Evolutionary conservation across 1,140 invertebrate genomes (phyloP).

Genomic region (Rhynchophorus ferrugineus): DNA sequence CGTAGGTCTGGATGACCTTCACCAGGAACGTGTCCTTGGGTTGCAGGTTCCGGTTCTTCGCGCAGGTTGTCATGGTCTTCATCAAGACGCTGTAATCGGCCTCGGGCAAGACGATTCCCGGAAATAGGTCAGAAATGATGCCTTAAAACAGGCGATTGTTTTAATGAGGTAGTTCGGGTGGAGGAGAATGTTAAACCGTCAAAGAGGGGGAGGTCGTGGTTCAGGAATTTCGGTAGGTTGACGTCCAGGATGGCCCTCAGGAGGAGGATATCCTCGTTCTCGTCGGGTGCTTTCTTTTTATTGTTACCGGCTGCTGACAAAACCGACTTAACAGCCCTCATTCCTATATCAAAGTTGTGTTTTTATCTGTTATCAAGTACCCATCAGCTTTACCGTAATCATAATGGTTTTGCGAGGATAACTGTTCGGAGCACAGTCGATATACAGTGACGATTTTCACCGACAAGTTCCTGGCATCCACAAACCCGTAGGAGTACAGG

Average conservation of each 20-base stretch:
- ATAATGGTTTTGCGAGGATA: conserved; percentile 81
- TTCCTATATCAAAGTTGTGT: conserved; percentile 32
- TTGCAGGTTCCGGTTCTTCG: conserved; percentile 62
- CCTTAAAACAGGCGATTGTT: conserved; percentile 3
- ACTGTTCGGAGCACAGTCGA: conserved; percentile 79
- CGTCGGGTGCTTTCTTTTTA: conserved; percentile 74
- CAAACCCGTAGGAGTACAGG: conserved; percentile 83
- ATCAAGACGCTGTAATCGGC: conserved; percentile 65
- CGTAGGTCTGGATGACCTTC: conserved; percentile 67
- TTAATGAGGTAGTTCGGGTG: too few relatives aligned
- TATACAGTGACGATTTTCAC: conserved; percentile 87
- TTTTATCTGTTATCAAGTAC: too few relatives aligned
- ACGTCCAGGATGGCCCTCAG: conserved; percentile 81
- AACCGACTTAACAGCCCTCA: conserved; percentile 78
- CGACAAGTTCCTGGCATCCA: conserved; percentile 68
- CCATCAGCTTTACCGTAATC: conserved; percentile 78
- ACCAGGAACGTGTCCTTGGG: conserved; percentile 58
- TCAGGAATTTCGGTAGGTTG: conserved; percentile 88
- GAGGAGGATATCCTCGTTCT: conserved; percentile 69
- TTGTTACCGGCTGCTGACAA: conserved; percentile 79
- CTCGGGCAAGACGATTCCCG: conserved; percentile 63
- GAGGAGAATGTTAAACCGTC: conserved; percentile 48
- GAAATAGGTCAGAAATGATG: conserved; percentile 89
- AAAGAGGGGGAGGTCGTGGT: conserved; percentile 82
- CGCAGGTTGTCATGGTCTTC: conserved; percentile 46